Conservation (phyloP, 1,140 invertebrate species). For the Zaprionus camerounensis region DNA sequence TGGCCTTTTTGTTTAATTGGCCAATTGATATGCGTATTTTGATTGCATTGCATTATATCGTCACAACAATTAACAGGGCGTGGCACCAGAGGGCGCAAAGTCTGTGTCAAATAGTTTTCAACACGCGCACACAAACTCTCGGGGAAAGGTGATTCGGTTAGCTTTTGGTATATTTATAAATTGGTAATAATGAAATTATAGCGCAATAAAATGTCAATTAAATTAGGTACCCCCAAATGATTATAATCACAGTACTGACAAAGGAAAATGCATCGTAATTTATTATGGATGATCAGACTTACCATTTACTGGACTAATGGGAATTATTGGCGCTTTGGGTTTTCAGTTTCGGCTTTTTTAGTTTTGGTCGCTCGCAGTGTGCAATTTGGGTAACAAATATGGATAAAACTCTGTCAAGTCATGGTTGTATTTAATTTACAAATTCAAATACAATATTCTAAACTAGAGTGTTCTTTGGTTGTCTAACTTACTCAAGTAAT, state of each 20-base stretch:
- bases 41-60: constrained; percentile 55
- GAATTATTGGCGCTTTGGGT: constrained; percentile 21
- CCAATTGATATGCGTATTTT: constrained; percentile 71
- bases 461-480: not conserved
- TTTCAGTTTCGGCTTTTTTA: constrained; percentile 7
- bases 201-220: constrained; percentile 65
- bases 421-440: constrained; percentile 1
- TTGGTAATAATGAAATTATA: constrained; percentile 61
- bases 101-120: constrained; percentile 24
- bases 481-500: constrained; percentile 9
- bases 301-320: constrained; percentile 61
- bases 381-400: constrained; percentile 43
- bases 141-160: not conserved
- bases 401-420: constrained; percentile 12
- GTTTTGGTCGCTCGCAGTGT: constrained; percentile 57
- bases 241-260: constrained; percentile 40
- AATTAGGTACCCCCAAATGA: constrained; percentile 35
- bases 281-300: constrained; percentile 56
- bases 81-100: constrained; percentile 6
- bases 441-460: not conserved
- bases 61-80: constrained; percentile 55
- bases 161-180: constrained; percentile 31
- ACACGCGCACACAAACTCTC: not conserved
- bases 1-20: constrained; percentile 71
- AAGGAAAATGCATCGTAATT: constrained; percentile 27